A percentile compares a stretch with the other conserved stretches of the same genome.
Conservation (phyloP, 2,888 invertebrate species). For the Rhamphomyia laevipes region DNA sequence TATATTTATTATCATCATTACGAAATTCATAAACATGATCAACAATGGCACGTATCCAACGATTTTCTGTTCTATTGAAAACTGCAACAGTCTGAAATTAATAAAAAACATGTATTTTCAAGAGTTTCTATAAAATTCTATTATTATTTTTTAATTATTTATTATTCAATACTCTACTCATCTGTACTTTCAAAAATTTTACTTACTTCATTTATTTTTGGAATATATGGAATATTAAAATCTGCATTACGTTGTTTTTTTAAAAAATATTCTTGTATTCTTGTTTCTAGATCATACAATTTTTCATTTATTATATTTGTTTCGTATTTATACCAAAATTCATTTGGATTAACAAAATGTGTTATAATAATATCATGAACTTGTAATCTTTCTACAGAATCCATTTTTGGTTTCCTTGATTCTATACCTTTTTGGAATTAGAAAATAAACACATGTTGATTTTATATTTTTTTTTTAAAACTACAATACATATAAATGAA, state of each 20-base stretch:
- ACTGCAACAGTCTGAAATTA: conserved; percentile 8
- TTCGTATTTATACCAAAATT: conserved; percentile 13
- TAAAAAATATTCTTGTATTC: not conserved
- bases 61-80: conserved; percentile 4
- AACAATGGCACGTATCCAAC: conserved; percentile 10
- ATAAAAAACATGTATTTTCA: too few relatives aligned
- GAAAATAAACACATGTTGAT: too few relatives aligned
- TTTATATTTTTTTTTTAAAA: too few relatives aligned
- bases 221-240: not conserved
- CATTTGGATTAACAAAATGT: conserved; percentile 12
- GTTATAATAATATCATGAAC: conserved; percentile 7
- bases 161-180: not conserved
- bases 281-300: not conserved
- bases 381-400: too few relatives aligned
- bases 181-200: not conserved
- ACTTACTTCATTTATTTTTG: conserved; percentile 3
- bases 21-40: conserved; percentile 4
- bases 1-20: not conserved
- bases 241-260: not conserved
- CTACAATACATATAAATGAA: too few relatives aligned
- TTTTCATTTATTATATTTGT: not conserved
- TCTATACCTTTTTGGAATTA: too few relatives aligned
- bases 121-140: too few relatives aligned
- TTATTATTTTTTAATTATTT: not conserved
- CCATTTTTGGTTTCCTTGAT: too few relatives aligned